Evolutionary conservation across 2,113 vertebrate species (phyloP).

Genomic region (Oryzias javanicus): DNA sequence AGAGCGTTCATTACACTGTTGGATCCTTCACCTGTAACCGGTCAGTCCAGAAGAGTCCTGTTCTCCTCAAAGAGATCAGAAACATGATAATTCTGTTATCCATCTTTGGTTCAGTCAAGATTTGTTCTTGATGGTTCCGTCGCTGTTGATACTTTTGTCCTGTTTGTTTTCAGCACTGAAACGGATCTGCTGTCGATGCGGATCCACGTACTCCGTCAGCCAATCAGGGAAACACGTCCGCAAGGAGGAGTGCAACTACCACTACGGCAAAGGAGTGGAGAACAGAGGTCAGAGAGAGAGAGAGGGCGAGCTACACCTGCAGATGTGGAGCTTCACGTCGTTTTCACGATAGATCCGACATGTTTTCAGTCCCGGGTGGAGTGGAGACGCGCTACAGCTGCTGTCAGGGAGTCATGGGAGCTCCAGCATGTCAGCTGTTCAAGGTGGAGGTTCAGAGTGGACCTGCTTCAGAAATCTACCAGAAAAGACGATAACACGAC

Average conservation of each 20-base stretch:
- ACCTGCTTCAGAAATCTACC: not conserved
- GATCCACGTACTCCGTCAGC: constrained; percentile 74
- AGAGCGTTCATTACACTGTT: too few relatives aligned
- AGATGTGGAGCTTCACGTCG: not conserved
- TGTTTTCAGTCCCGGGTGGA: constrained; percentile 75
- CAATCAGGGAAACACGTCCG: constrained; percentile 70
- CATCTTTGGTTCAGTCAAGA: too few relatives aligned
- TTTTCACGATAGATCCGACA: not conserved
- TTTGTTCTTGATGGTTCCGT: too few relatives aligned
- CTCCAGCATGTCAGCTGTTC: constrained; percentile 77
- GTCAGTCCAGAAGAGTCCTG: too few relatives aligned
- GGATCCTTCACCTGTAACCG: too few relatives aligned
- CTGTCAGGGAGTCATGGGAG: constrained; percentile 79
- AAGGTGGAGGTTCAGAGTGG: constrained; percentile 47
- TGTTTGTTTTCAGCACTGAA: constrained; percentile 63
- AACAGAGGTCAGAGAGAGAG: constrained; percentile 73
- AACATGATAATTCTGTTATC: too few relatives aligned
- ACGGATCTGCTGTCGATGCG: constrained; percentile 81
- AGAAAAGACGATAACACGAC: not conserved
- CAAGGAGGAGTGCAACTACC: constrained; percentile 82
- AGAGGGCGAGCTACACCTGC: not conserved
- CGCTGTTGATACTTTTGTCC: too few relatives aligned
- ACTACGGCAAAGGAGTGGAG: constrained; percentile 75
- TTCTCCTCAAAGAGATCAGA: too few relatives aligned
- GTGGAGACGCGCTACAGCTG: constrained; percentile 80